Conservation (phyloP, 2,113 vertebrate genomes). For the Bubalus kerabau region DNA sequence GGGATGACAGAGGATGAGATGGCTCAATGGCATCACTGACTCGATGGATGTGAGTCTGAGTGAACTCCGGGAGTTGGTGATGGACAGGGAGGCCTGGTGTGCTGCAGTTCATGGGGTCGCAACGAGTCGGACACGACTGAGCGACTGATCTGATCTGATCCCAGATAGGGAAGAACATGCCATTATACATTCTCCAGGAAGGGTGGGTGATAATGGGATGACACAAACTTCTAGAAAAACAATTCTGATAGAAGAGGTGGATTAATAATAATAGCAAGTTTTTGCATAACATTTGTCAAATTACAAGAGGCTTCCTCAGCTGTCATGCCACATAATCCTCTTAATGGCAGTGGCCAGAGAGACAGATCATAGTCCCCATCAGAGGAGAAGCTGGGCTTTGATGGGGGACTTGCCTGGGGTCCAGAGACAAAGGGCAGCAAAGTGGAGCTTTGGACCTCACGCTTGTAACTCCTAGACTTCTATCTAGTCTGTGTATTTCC, state of each 20-base stretch:
- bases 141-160: too few relatives aligned
- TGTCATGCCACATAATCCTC: neutral
- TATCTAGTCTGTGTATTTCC: neutral
- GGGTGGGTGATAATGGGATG: neutral
- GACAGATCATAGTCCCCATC: neutral
- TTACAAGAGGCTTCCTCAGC: neutral
- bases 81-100: too few relatives aligned
- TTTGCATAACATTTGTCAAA: neutral
- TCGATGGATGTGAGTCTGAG: too few relatives aligned
- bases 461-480: neutral
- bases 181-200: neutral
- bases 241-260: neutral
- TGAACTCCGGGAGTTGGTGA: too few relatives aligned
- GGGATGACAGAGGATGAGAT: too few relatives aligned
- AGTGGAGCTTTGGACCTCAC: neutral
- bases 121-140: too few relatives aligned
- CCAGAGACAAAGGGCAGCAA: neutral
- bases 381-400: neutral
- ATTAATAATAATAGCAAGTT: too few relatives aligned
- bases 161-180: neutral
- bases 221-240: neutral
- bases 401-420: neutral
- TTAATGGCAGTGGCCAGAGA: rapidly evolving
- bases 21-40: too few relatives aligned
- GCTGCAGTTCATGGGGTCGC: too few relatives aligned